Percentiles rank a stretch among this genome's conserved stretches.
phyloP scores from a whole-genome alignment of 2,113 vertebrate genomes.

The Gasterosteus aculeatus region DNA sequence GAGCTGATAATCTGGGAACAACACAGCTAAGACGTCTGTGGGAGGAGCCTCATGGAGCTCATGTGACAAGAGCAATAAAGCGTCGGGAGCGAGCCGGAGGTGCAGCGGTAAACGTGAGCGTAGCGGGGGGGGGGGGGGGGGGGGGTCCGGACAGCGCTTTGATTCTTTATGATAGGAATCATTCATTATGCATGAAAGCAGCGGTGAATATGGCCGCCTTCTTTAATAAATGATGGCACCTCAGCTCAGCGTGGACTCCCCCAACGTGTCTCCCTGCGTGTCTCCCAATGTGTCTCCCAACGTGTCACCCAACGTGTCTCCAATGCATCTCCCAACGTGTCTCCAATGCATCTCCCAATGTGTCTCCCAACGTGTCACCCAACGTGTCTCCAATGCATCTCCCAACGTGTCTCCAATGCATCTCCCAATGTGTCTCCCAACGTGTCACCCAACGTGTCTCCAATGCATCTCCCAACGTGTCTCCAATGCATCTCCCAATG shows the following conservation, averaged over 20 bases:
- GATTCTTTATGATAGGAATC: slow-evolving; percentile 54
- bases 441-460: too few relatives aligned
- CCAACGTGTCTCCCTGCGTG: slow-evolving; percentile 22
- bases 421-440: too few relatives aligned
- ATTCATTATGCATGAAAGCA: slow-evolving; percentile 58
- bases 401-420: too few relatives aligned
- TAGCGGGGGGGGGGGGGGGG: slow-evolving; percentile 29
- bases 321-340: not conserved
- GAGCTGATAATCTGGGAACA: slow-evolving; percentile 48
- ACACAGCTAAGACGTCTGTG: slow-evolving; percentile 31
- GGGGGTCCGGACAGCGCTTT: slow-evolving; percentile 7
- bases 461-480: too few relatives aligned
- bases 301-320: not conserved
- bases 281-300: not conserved
- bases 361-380: too few relatives aligned
- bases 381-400: not conserved
- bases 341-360: not conserved
- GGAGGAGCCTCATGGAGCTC: too few relatives aligned
- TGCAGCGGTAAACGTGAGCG: slow-evolving; percentile 58
- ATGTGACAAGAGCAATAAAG: slow-evolving; percentile 72
- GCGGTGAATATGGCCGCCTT: slow-evolving; percentile 48
- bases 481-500: too few relatives aligned
- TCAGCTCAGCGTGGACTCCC: too few relatives aligned
- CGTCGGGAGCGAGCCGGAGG: slow-evolving; percentile 56
- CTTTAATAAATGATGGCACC: slow-evolving; percentile 48